Percentiles rank a stretch among this genome's conserved stretches.
phyloP scores from a whole-genome alignment of 2,113 vertebrate genomes.

The Ploceus nigricollis region DNA sequence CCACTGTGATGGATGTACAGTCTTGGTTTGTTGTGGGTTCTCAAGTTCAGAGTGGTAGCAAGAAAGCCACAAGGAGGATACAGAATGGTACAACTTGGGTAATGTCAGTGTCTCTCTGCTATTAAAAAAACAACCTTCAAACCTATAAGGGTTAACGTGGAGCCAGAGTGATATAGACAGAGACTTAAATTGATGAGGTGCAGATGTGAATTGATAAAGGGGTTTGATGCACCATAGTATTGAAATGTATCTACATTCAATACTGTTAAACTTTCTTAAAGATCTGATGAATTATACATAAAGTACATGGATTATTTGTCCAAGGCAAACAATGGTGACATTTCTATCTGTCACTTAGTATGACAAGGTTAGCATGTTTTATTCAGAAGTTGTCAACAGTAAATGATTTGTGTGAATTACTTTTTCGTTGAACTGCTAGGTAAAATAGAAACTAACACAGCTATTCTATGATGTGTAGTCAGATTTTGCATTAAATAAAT shows the following conservation, averaged over 20 bases:
- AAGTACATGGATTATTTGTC: constrained; percentile 83
- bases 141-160: constrained; percentile 8
- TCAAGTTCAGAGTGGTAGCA: not conserved
- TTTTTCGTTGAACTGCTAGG: constrained; percentile 64
- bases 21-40: not conserved
- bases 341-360: constrained; percentile 81
- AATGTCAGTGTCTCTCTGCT: not conserved
- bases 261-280: constrained; percentile 81
- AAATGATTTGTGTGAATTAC: constrained; percentile 71
- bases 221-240: constrained; percentile 58
- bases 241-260: constrained; percentile 79
- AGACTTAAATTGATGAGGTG: constrained; percentile 62
- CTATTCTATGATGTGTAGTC: constrained; percentile 58
- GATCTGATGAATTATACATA: constrained; percentile 84
- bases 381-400: constrained; percentile 77
- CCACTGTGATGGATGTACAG: not conserved
- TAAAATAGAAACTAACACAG: constrained; percentile 53
- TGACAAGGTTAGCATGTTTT: constrained; percentile 82
- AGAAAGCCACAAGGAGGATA: not conserved
- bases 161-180: constrained; percentile 29
- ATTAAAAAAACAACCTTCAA: constrained; percentile 1
- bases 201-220: constrained; percentile 69
- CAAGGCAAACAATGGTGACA: constrained; percentile 77
- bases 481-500: constrained; percentile 42
- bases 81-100: not conserved